phyloP scores from a whole-genome alignment of 2,797 vertebrate genomes.

The Macrochelys suwanniensis region DNA sequence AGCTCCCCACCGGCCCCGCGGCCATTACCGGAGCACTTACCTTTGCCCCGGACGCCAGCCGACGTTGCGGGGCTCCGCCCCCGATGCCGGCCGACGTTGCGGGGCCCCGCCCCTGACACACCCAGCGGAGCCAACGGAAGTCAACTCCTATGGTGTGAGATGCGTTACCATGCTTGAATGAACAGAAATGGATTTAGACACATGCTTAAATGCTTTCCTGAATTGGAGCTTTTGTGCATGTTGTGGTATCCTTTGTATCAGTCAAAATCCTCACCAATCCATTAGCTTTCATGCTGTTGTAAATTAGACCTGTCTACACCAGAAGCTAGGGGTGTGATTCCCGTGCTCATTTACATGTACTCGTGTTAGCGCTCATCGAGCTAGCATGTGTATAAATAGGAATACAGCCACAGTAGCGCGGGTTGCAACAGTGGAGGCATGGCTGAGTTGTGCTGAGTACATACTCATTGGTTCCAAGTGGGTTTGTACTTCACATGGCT shows the following conservation, averaged over 20 bases:
- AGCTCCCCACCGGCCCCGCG: no score
- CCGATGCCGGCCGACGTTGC: no score
- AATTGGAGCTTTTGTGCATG: neutral
- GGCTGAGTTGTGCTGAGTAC: neutral
- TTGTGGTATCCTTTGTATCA: fast-evolving
- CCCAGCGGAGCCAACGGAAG: no score
- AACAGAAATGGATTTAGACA: neutral
- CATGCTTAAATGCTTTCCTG: neutral
- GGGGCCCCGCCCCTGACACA: no score
- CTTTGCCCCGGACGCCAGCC: no score
- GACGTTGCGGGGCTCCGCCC: no score
- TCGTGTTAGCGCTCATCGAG: neutral
- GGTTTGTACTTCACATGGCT: neutral
- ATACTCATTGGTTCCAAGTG: neutral
- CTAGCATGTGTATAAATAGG: neutral
- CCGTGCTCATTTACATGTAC: neutral
- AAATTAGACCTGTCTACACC: neutral
- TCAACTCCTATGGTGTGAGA: no score
- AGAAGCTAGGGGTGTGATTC: neutral
- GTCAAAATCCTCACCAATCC: neutral
- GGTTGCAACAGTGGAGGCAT: neutral
- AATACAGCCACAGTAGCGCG: neutral
- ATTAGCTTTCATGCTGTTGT: neutral
- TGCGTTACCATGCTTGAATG: neutral
- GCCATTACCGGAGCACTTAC: no score